phyloP scores from a whole-genome alignment of 2,888 invertebrate genomes.

The Sipha maydis region DNA sequence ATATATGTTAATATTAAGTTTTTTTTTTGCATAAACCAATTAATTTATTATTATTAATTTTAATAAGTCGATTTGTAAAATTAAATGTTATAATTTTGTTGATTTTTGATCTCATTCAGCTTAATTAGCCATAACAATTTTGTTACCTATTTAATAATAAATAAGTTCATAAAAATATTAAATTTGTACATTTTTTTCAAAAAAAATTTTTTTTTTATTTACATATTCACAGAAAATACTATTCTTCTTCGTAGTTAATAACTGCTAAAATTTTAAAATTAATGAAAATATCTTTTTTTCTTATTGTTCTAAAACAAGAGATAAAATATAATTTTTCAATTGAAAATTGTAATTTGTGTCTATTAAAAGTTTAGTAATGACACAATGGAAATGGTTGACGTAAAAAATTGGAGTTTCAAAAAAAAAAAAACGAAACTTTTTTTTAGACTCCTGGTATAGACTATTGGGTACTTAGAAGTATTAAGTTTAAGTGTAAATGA shows the following conservation, averaged over 20 bases:
- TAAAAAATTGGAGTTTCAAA: no score
- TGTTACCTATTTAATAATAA: constrained; percentile 16
- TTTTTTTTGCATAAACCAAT: not conserved
- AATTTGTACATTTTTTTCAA: not conserved
- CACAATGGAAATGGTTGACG: no score
- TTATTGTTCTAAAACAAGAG: not conserved
- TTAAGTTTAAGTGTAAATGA: no score
- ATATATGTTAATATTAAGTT: not conserved
- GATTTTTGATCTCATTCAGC: constrained; percentile 33
- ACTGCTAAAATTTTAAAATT: not conserved
- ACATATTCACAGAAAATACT: no score
- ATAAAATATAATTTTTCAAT: no score
- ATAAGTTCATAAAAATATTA: not conserved
- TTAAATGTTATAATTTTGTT: constrained; percentile 23
- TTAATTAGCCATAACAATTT: constrained; percentile 22
- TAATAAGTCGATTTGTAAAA: not conserved
- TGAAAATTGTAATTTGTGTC: not conserved
- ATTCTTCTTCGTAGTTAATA: not conserved
- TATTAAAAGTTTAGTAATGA: no score
- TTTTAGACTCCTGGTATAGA: no score
- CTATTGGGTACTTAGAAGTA: no score
- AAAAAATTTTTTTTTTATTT: not conserved
- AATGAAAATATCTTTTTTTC: not conserved
- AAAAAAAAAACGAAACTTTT: no score
- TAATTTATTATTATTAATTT: not conserved